Conservation (phyloP, 2,888 invertebrate species). For the Elegia similella region DNA sequence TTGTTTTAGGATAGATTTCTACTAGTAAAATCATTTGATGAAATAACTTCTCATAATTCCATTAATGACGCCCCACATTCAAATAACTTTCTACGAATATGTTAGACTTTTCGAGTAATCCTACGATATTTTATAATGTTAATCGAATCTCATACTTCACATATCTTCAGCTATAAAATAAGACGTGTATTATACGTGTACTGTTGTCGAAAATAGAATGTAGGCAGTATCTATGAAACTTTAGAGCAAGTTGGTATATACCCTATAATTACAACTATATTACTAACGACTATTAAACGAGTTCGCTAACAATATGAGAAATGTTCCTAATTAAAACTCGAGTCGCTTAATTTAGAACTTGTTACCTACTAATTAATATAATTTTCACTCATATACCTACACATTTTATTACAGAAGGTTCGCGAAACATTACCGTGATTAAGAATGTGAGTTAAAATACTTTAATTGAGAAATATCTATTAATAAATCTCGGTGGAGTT, state of each 20-base stretch:
- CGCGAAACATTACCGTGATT: not conserved
- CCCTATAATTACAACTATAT: not conserved
- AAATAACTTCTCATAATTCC: too few relatives aligned
- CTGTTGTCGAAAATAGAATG: too few relatives aligned
- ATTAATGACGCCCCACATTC: too few relatives aligned
- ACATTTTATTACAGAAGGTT: not conserved
- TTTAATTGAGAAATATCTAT: not conserved
- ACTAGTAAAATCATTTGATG: too few relatives aligned
- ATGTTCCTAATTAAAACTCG: conserved; percentile 9
- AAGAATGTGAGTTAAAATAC: not conserved
- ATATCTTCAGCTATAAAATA: too few relatives aligned
- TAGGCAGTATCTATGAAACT: not conserved
- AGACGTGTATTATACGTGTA: too few relatives aligned
- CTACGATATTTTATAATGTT: too few relatives aligned
- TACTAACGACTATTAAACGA: not conserved
- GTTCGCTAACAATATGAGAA: conserved; percentile 4
- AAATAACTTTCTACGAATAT: too few relatives aligned
- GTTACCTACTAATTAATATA: not conserved
- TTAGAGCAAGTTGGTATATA: not conserved
- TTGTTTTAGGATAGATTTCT: too few relatives aligned
- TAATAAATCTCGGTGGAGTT: too few relatives aligned
- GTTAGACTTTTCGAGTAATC: too few relatives aligned
- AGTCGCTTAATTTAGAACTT: not conserved
- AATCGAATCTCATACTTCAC: too few relatives aligned
- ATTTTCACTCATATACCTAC: not conserved